Conservation (phyloP, 2,888 invertebrate genomes). For the Papilio gigon region DNA sequence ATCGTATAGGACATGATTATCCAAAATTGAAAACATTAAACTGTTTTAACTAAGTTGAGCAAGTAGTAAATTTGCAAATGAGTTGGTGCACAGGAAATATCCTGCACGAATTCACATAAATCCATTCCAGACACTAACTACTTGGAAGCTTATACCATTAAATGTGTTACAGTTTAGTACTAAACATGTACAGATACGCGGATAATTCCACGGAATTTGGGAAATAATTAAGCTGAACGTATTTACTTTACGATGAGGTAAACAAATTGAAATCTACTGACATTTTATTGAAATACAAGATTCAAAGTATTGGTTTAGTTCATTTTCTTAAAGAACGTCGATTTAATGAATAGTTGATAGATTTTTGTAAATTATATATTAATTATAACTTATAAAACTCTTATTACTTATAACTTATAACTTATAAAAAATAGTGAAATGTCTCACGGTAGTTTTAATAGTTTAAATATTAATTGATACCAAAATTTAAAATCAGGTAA, state of each 20-base stretch:
- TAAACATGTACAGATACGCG: slow-evolving; percentile 6
- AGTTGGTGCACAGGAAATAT: slow-evolving; percentile 19
- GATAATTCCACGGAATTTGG: slow-evolving; percentile 3
- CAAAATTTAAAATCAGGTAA: too few relatives aligned
- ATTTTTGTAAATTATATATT: too few relatives aligned
- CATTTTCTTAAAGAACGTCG: not conserved
- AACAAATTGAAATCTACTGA: not conserved
- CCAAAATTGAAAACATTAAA: slow-evolving; percentile 15
- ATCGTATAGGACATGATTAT: not conserved
- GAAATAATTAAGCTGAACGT: slow-evolving; percentile 6
- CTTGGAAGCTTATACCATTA: slow-evolving; percentile 28
- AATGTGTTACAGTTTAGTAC: slow-evolving; percentile 22
- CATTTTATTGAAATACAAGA: not conserved
- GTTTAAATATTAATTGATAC: too few relatives aligned
- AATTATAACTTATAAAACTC: too few relatives aligned
- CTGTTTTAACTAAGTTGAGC: slow-evolving; percentile 15
- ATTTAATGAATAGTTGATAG: not conserved
- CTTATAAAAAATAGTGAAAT: too few relatives aligned
- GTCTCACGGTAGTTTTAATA: too few relatives aligned
- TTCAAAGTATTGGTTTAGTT: not conserved
- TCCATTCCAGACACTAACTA: slow-evolving; percentile 30
- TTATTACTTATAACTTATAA: too few relatives aligned
- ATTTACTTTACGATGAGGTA: not conserved
- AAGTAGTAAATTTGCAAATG: slow-evolving; percentile 25
- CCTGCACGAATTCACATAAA: slow-evolving; percentile 15